Evolutionary conservation across 2,797 vertebrate species (phyloP), one percentile per base, ranked within the genome.

Genomic region (Halcyon chelicuti): DNA sequence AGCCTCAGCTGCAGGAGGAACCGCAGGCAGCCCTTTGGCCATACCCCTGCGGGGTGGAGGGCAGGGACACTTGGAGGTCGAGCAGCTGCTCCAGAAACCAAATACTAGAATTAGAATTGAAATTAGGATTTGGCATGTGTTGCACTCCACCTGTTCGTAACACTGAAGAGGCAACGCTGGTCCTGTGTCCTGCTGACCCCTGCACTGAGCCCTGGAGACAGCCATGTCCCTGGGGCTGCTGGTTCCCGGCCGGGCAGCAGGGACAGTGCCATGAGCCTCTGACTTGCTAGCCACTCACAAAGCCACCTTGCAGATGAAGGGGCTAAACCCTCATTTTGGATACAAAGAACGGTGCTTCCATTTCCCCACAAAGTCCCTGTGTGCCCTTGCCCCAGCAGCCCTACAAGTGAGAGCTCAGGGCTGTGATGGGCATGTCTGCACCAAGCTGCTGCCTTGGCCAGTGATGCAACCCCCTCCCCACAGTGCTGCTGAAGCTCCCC

Each of bases 181-280:
- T 58, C 42, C 57, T 0, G 0, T 18, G 9, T 29, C 57, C 12
- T 44, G 37, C 14, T 0, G 0, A 8, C 19, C 17, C 12, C 47
- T 6, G 5, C 2, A 0, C 70, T 28, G 42, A 67, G 39, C 29
- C 39, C 39, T 46, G 14, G 60, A 70, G 33, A 35, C 46, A 52
- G 52, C 33, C 0, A 0, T 49, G 18, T n/a, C 47, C 23, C 31
- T 35, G 16, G 13, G 40, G 29, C 19, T 73, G 61, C 55, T 2
- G 3, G 39, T 52, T 66, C 37, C 42, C 12, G 3, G 51, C 12
- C 3, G 46, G n/a, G 49, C 33, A 52, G 33, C 31, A 16, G 46
- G 12, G 8, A 42, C 8, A 17, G 47, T 66, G 61, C 60, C 12
- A 8, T 1, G 4, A 84, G 8, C 42, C 16, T 84, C 22, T 1